Percentiles rank a stretch among this genome's conserved stretches.
These are phyloP conservation scores for Leptobrachium leishanense DNA, from an alignment of 2,113 vertebrate species.

Conservation along the genomic window DNA sequence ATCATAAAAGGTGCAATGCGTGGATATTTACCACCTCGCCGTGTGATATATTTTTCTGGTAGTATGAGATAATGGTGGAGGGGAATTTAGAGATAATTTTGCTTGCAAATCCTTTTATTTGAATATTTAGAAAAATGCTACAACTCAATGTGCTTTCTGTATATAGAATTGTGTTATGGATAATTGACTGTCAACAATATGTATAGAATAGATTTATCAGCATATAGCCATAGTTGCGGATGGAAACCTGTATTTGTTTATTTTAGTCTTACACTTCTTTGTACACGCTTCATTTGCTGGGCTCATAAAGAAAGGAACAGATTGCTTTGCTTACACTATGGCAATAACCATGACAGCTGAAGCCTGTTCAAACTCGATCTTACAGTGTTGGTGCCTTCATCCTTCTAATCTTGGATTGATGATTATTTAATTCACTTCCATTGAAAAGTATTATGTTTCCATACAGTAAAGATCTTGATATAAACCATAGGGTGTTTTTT, in stretches of 20 bases:
- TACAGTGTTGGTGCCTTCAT: conserved; percentile 20
- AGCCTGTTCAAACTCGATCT: conserved; percentile 37
- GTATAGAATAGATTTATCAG: conserved; percentile 30
- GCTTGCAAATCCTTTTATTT: too few relatives aligned
- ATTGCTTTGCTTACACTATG: conserved; percentile 17
- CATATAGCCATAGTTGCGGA: conserved; percentile 26
- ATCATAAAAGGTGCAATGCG: too few relatives aligned
- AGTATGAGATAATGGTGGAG: too few relatives aligned
- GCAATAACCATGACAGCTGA: conserved; percentile 14
- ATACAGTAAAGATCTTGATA: too few relatives aligned
- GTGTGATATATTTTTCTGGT: too few relatives aligned
- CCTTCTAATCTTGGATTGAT: not conserved
- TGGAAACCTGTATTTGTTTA: conserved; percentile 39
- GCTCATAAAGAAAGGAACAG: conserved; percentile 30
- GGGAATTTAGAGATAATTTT: too few relatives aligned
- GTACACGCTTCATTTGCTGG: conserved; percentile 39
- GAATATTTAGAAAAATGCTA: not conserved
- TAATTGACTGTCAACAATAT: conserved; percentile 48
- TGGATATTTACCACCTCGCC: too few relatives aligned
- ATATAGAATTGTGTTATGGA: conserved; percentile 33
- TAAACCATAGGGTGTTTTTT: too few relatives aligned
- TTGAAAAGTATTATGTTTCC: not conserved
- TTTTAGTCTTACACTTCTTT: conserved; percentile 38
- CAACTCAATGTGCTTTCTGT: conserved; percentile 1
- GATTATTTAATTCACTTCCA: conserved; percentile 8